Evolutionary conservation across 23 tunicate species (phyloP).

Genomic region (Ciona savignyi): DNA sequence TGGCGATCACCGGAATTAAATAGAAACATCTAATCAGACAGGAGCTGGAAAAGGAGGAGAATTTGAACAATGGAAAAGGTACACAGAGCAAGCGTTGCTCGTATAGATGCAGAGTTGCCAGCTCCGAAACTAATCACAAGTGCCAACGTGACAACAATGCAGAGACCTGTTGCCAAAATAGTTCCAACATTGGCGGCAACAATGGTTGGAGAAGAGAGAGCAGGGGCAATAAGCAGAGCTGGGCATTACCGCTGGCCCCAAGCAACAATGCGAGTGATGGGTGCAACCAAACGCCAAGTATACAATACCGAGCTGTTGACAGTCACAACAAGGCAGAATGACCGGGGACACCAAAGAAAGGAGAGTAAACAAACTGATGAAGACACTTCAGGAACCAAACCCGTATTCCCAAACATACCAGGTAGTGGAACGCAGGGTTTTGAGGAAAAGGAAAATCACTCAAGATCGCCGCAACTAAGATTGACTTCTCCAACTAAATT

Average conservation of each 20-base stretch:
- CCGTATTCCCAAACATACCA: constrained; percentile 6
- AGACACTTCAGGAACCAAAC: constrained; percentile 5
- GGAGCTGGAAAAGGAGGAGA: not conserved
- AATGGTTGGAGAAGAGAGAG: constrained; percentile 11
- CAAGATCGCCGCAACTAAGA: not conserved
- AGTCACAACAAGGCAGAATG: constrained; percentile 34
- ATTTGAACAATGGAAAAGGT: not conserved
- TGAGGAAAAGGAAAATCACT: not conserved
- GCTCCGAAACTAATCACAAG: constrained; percentile 1
- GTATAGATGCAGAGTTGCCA: constrained; percentile 19
- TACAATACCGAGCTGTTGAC: constrained; percentile 53
- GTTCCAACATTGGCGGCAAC: constrained; percentile 16
- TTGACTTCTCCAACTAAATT: constrained; percentile 42
- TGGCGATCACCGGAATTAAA: not conserved
- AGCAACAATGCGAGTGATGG: constrained; percentile 52
- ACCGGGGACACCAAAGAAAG: not conserved
- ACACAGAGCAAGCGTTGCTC: constrained; percentile 11
- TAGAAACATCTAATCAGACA: not conserved
- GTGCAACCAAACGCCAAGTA: constrained; percentile 35
- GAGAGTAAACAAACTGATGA: constrained; percentile 10
- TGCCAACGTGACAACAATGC: constrained; percentile 32
- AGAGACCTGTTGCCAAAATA: constrained; percentile 45
- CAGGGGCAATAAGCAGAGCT: constrained; percentile 56
- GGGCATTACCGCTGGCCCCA: constrained; percentile 56
- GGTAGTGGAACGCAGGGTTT: not conserved